phyloP scores from a whole-genome alignment of 1,140 invertebrate genomes.

The Neodiprion lecontei region DNA sequence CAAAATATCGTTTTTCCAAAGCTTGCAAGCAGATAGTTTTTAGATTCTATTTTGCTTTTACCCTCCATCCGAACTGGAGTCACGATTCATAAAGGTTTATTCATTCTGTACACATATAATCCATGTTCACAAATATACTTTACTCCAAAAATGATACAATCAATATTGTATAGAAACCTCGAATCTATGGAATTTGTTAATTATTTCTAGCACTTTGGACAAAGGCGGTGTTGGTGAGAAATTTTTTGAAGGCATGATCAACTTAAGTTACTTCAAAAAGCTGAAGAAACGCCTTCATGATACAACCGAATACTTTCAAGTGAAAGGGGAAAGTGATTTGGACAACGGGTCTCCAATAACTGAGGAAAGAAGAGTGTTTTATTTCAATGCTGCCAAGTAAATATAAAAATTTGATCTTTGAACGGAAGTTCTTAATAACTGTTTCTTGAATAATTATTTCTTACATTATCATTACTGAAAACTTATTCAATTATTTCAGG shows the following conservation, averaged over 20 bases:
- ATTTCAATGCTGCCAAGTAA: slow-evolving; percentile 52
- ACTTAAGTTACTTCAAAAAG: slow-evolving; percentile 74
- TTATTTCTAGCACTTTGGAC: slow-evolving; percentile 51
- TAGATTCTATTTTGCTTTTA: too few species aligned
- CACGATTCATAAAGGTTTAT: too few species aligned
- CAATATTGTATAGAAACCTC: background rate
- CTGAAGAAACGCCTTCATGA: slow-evolving; percentile 76
- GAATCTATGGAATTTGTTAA: background rate
- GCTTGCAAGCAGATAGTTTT: too few species aligned
- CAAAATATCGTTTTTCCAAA: background rate
- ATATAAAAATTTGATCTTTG: slow-evolving; percentile 7
- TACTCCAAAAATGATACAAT: background rate
- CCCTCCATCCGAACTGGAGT: too few species aligned
- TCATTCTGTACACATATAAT: too few species aligned
- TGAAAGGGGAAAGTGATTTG: slow-evolving; percentile 49
- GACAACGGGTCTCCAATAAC: slow-evolving; percentile 52
- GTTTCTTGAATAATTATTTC: slow-evolving; percentile 7
- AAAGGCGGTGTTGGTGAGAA: slow-evolving; percentile 73
- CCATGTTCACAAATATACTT: background rate
- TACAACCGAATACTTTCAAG: slow-evolving; percentile 68
- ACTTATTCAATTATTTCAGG: slow-evolving; percentile 46
- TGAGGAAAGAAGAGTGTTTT: slow-evolving; percentile 55
- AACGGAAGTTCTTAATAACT: slow-evolving; percentile 12
- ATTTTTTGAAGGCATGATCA: slow-evolving; percentile 78
- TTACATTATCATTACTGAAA: background rate